These are phyloP conservation scores for Zaprionus nigranus DNA, from an alignment of 1,140 invertebrate genomes.

Conservation along the genomic window DNA sequence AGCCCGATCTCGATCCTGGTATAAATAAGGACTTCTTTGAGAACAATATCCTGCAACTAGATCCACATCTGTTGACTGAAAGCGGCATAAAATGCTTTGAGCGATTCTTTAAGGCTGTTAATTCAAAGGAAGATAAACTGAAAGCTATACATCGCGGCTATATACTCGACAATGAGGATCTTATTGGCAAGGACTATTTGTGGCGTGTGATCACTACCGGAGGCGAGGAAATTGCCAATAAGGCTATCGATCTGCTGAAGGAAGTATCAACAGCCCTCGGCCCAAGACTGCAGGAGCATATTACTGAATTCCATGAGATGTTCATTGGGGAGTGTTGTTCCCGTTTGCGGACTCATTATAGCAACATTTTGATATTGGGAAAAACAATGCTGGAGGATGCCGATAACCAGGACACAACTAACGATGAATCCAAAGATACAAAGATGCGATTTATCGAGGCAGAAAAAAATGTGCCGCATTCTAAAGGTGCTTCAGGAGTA, in stretches of 20 bases:
- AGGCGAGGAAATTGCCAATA: constrained; percentile 95
- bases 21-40: constrained; percentile 99
- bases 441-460: constrained; percentile 88
- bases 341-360: constrained; percentile 93
- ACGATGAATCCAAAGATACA: constrained; percentile 75
- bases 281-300: constrained; percentile 89
- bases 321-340: constrained; percentile 96
- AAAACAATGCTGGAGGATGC: constrained; percentile 81
- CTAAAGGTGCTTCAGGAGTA: constrained; percentile 98
- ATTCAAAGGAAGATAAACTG: constrained; percentile 97
- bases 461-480: constrained; percentile 96
- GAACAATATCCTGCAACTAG: constrained; percentile 96
- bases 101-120: constrained; percentile 98
- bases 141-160: constrained; percentile 93
- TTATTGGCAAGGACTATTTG: constrained; percentile 98
- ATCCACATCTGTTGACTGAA: constrained; percentile 96
- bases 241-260: constrained; percentile 95
- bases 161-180: constrained; percentile 93
- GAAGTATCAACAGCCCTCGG: constrained; percentile 98
- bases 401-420: constrained; percentile 65
- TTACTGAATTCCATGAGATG: constrained; percentile 93
- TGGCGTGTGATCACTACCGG: constrained; percentile 97
- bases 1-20: constrained; percentile 97
- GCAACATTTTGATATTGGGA: constrained; percentile 86
- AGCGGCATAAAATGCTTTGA: constrained; percentile 95